phyloP scores from a whole-genome alignment of 2,888 invertebrate species.

The Nysson spinosus region DNA sequence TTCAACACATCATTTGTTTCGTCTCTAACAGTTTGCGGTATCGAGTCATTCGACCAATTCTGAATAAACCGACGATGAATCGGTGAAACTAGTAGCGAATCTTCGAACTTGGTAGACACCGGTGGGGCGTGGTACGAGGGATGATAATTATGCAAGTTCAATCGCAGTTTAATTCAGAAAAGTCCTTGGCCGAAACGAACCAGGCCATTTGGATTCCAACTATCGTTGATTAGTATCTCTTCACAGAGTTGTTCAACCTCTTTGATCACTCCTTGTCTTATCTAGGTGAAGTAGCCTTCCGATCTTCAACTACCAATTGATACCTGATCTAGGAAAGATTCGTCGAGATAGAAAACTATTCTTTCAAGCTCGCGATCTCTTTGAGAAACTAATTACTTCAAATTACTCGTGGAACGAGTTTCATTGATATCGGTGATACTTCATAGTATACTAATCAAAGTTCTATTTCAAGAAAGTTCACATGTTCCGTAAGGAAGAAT shows the following conservation, averaged over 20 bases:
- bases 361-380: too few relatives aligned
- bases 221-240: slow-evolving; percentile 27
- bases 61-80: slow-evolving; percentile 27
- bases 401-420: too few relatives aligned
- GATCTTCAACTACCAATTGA: neutral
- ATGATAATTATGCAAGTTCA: slow-evolving; percentile 20
- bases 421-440: too few relatives aligned
- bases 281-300: neutral
- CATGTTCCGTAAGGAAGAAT: too few relatives aligned
- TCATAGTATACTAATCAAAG: too few relatives aligned
- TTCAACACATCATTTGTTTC: too few relatives aligned
- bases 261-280: slow-evolving; percentile 12
- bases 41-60: slow-evolving; percentile 24
- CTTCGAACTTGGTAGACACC: neutral
- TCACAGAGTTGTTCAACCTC: slow-evolving; percentile 2
- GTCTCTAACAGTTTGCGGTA: too few relatives aligned
- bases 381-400: too few relatives aligned
- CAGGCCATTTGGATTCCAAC: neutral
- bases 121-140: slow-evolving; percentile 14
- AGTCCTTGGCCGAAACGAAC: slow-evolving; percentile 4
- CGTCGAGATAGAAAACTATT: neutral
- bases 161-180: slow-evolving; percentile 30
- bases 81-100: slow-evolving; percentile 14
- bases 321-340: neutral
- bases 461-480: too few relatives aligned